Conservation (phyloP, 2,113 vertebrate species). For the Cepphus grylle region DNA sequence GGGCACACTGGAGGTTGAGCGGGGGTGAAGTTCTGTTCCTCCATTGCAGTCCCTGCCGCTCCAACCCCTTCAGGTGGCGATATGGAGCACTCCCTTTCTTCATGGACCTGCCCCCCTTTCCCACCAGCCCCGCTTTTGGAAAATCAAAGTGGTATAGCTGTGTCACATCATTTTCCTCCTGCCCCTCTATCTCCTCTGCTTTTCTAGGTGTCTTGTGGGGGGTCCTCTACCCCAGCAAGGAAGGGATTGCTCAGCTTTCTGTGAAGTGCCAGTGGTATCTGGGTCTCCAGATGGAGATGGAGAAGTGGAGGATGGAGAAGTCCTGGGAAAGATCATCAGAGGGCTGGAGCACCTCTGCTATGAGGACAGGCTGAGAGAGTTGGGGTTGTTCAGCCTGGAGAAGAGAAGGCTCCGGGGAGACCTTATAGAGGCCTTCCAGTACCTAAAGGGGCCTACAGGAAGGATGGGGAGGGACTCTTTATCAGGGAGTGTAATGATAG, state of each 20-base stretch:
- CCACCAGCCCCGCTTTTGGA: neutral
- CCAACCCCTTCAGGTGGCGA: fast-evolving
- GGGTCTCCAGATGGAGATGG: neutral
- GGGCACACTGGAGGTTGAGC: fast-evolving
- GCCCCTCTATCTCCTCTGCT: neutral
- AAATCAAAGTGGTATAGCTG: neutral
- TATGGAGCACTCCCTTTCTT: neutral
- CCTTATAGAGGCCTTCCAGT: too few relatives aligned
- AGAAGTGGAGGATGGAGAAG: neutral
- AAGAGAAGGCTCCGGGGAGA: too few relatives aligned
- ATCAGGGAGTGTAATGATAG: too few relatives aligned
- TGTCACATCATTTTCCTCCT: neutral
- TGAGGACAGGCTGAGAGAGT: too few relatives aligned
- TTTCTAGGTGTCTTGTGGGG: neutral
- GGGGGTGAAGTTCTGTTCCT: neutral
- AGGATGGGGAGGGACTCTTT: too few relatives aligned
- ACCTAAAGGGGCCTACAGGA: too few relatives aligned
- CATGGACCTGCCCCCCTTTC: neutral
- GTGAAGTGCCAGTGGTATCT: neutral
- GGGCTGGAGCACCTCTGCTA: too few relatives aligned
- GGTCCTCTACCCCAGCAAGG: neutral
- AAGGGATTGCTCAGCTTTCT: neutral
- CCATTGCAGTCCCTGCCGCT: neutral
- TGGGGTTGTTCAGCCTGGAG: too few relatives aligned
- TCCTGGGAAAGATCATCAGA: neutral